Evolutionary conservation across 1,140 invertebrate genomes (phyloP).

Genomic region (Aplysia californica): DNA sequence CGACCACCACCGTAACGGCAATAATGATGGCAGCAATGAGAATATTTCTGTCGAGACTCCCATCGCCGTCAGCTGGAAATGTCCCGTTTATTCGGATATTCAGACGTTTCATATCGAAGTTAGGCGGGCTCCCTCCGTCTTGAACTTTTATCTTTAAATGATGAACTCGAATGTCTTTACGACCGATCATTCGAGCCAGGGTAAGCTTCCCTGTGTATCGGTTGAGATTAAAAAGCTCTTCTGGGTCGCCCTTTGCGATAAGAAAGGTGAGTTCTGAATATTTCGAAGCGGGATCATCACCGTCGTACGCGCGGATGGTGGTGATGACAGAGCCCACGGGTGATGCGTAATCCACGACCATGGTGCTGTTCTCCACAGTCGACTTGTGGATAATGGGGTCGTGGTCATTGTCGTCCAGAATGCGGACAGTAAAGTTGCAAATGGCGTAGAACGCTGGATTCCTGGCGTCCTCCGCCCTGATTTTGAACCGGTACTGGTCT

Average conservation of each 20-base stretch:
- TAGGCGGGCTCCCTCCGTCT: conserved; percentile 44
- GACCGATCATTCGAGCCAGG: conserved; percentile 37
- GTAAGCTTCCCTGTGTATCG: conserved; percentile 44
- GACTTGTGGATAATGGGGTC: conserved; percentile 54
- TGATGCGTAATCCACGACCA: conserved; percentile 39
- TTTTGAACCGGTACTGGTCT: conserved; percentile 35
- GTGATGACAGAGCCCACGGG: conserved; percentile 37
- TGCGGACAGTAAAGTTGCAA: conserved; percentile 49
- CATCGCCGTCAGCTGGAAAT: neutral
- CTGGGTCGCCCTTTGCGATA: conserved; percentile 43
- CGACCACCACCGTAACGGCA: conserved; percentile 33
- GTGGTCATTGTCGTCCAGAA: conserved; percentile 65
- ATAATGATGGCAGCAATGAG: conserved; percentile 37
- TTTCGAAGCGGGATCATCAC: conserved; percentile 35
- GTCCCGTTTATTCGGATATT: conserved; percentile 30
- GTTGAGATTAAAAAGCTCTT: conserved; percentile 49
- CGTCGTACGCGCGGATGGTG: conserved; percentile 46
- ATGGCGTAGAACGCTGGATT: conserved; percentile 29
- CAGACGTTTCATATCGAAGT: conserved; percentile 6
- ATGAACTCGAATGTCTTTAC: conserved; percentile 40
- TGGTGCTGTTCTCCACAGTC: conserved; percentile 44
- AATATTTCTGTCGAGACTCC: conserved; percentile 28
- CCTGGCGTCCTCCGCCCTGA: conserved; percentile 42
- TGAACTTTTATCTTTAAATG: conserved; percentile 44
- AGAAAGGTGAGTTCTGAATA: conserved; percentile 15